Evolutionary conservation across 1,140 invertebrate species (phyloP), one percentile per base, ranked within the genome.

Genomic region (Drosophila equinoxialis): DNA sequence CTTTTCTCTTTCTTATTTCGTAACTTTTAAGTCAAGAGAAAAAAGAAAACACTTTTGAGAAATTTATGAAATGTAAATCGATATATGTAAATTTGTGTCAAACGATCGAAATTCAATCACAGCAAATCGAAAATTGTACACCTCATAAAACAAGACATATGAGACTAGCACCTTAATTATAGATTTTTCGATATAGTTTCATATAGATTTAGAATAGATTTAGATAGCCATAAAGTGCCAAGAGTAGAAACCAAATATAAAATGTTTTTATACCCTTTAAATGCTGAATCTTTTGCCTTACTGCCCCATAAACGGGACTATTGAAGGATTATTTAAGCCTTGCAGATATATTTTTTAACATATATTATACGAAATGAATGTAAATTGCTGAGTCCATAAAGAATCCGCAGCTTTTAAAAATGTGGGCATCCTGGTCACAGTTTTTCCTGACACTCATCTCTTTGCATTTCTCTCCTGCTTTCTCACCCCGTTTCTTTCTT

Each of bases 321-420:
- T 10, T 23, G 45, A 51, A 51, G 17, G 45, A 51, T 23, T 51
- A 51, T 23, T 23, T 51, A 20, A 11, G 20, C 8, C 45, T 11
- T 23, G 45, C 45, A 51, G 45, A 23, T 51, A 23, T 23, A 23
- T 51, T 10, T 51, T 23, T 48, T 7, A 6, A 20, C 17, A 13
- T n/a, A 65, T 65, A 74, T 77, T 67, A 79, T 84, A 65, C 65
- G 63, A 74, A 82, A 87, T 87, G 71, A 65, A 87, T 85, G 83
- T 85, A 87, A 85, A 85, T 85, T 71, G 82, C 66, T 67, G 66
- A 66, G 60, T 65, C 82, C 79, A 86, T 85, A 75, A 86, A 84
- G 82, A 71, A 74, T 67, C 65, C 58, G 59, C 65, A 85, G 74
- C 74, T 72, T 75, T 86, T 67, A 71, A 74, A 77, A 74, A 75